Conservation (phyloP, 2,797 vertebrate species). For the Sebastolobus alascanus region DNA sequence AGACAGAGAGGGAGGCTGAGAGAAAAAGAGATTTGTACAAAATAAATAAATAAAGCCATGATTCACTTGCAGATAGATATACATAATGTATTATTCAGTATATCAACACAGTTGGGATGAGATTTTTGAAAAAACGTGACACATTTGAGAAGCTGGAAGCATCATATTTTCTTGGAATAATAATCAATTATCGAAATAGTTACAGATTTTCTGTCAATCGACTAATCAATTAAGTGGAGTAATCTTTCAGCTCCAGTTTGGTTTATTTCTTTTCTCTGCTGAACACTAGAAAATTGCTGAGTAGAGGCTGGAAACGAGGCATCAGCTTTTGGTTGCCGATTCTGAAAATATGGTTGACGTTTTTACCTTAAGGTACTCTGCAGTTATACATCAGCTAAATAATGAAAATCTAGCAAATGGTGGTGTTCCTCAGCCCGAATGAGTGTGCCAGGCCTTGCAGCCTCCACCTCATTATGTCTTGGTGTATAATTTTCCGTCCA, state of each 20-base stretch:
- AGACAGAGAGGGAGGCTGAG: neutral
- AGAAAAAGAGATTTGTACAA: neutral
- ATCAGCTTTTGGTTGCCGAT: too few relatives aligned
- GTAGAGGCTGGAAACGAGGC: too few relatives aligned
- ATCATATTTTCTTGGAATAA: neutral
- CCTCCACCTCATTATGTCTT: too few relatives aligned
- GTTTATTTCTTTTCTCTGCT: neutral
- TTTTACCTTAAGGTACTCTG: too few relatives aligned
- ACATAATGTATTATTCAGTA: neutral
- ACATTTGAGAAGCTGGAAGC: neutral
- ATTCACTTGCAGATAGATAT: neutral
- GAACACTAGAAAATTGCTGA: too few relatives aligned
- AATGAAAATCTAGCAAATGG: too few relatives aligned
- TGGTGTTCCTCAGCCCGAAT: too few relatives aligned
- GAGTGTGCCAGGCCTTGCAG: too few relatives aligned
- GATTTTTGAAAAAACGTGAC: neutral
- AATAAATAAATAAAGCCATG: neutral
- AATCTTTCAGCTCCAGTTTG: neutral
- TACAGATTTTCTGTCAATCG: neutral
- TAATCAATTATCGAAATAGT: neutral
- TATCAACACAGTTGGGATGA: neutral
- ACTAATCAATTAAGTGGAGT: neutral
- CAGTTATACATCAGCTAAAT: too few relatives aligned
- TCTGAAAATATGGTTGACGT: too few relatives aligned
- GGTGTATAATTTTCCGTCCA: too few relatives aligned